Base-by-base conservation (phyloP, 1,140 invertebrate genomes). In the Rhopalosiphum maidis region DNA sequence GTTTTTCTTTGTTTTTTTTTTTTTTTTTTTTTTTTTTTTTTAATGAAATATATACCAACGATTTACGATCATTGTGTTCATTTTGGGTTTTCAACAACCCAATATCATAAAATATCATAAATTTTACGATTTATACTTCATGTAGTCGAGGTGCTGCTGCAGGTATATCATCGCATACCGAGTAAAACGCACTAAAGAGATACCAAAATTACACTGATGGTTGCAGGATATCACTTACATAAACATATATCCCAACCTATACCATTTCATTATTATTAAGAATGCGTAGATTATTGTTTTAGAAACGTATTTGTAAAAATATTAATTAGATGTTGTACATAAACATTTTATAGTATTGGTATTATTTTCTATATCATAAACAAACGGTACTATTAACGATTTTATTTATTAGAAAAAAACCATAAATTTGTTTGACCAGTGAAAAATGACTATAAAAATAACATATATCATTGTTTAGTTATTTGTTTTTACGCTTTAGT, bases 21-120 rank as follows among this genome's bases (percentile, higher is more conserved):
- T 46, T 60, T 48, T 22, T 51, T 91, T 41, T 87, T 43, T 46
- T 60, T 54, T 77, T 68, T 68, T 90, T 85, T 85, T 54, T 85
- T 55, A 86, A 93, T 55, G n/a, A 91, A 82, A 60, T 41, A n/a
- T 90, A 86, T 43, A 54, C 82, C 46, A 43, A 93, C 91, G 91
- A 93, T 93, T 93, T 93, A 93, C 48, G 91, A 93, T 54, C 60
- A 41, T 92, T 30, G 21, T 37, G 68, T 35, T 51, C 90, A 46
- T 92, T 92, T 93, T 93, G 48, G 91, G 91, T 86, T 83, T 93
- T 93, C 82, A 93, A 93, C 91, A 54, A 55, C 48, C 82, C 37
- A 35, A 93, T 93, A 93, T 83, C 43, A 54, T 83, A 92, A 92
- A 92, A 92, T 85, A 92, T 92, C 37, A 54, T 54, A 86, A 55